A percentile compares a stretch with the other conserved stretches of the same genome.
Evolutionary conservation across 2,797 vertebrate species (phyloP).

Genomic region (Hoplostethus mediterraneus): DNA sequence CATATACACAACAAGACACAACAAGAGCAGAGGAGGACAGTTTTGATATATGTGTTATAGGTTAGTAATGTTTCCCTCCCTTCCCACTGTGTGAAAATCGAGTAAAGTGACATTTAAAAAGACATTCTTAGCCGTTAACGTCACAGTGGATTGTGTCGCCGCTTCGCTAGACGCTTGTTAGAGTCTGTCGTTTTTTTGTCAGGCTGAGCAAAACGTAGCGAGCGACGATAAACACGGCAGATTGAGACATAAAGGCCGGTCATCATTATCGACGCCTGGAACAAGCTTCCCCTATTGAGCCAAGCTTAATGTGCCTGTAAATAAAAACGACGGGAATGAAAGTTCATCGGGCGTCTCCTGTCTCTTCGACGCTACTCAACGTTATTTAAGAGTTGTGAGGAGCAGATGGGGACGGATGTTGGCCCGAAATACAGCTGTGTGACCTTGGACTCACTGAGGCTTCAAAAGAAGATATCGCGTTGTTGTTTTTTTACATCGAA

Average conservation of each 20-base stretch:
- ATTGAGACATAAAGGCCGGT: constrained; percentile 1
- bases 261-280: constrained; percentile 4
- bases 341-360: background rate
- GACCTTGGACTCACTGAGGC: constrained; percentile 4
- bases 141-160: constrained; percentile 61
- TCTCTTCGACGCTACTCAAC: background rate
- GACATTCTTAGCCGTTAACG: constrained; percentile 72
- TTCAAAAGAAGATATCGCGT: background rate
- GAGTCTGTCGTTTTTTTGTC: constrained; percentile 34
- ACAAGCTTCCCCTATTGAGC: background rate
- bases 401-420: constrained; percentile 39
- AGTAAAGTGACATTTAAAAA: constrained; percentile 71
- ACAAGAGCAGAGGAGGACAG: no score
- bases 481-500: constrained; percentile 2
- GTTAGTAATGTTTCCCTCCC: background rate
- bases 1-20: no score
- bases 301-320: background rate
- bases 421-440: constrained; percentile 34
- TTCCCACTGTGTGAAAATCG: constrained; percentile 52
- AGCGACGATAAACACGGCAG: constrained; percentile 25
- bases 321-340: background rate
- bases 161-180: constrained; percentile 25
- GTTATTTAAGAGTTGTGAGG: constrained; percentile 23
- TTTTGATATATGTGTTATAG: no score
- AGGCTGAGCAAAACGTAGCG: constrained; percentile 11